Conservation (phyloP, 2,888 invertebrate species). For the Lepidonotus clava region DNA sequence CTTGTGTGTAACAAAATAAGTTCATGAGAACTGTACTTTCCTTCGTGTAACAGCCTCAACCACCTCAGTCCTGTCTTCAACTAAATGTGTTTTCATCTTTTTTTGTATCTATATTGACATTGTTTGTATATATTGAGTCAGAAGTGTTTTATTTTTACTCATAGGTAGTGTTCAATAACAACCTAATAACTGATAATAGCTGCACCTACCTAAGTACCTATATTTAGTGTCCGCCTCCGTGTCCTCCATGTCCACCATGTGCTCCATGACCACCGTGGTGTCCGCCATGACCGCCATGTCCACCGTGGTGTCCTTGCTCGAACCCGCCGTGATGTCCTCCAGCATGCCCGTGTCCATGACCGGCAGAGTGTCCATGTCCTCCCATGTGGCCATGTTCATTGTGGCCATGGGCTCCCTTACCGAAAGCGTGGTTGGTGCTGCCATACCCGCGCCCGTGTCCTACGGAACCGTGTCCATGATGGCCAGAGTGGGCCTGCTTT, state of each 20-base stretch:
- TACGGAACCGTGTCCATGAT: background rate
- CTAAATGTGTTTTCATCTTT: too few relatives aligned
- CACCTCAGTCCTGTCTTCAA: too few relatives aligned
- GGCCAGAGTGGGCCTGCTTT: conserved; percentile 21
- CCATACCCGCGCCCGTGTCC: conserved; percentile 28
- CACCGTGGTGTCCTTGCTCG: background rate
- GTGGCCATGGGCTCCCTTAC: conserved; percentile 3
- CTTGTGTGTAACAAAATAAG: too few relatives aligned
- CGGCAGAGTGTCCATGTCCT: background rate
- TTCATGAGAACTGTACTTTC: too few relatives aligned
- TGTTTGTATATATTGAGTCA: too few relatives aligned
- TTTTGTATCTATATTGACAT: too few relatives aligned
- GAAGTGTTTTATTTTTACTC: too few relatives aligned
- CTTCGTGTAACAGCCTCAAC: too few relatives aligned
- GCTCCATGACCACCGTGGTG: background rate
- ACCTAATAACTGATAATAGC: too few relatives aligned
- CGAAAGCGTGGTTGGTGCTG: background rate
- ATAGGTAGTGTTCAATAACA: too few relatives aligned
- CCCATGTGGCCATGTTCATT: background rate
- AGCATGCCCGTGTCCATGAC: background rate
- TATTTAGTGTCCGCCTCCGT: conserved; percentile 1
- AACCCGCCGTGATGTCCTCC: background rate
- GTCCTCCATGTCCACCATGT: background rate
- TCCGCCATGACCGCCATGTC: background rate
- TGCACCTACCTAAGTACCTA: background rate